Evolutionary conservation across 2,113 vertebrate species (phyloP).

Genomic region (Cervus canadensis): DNA sequence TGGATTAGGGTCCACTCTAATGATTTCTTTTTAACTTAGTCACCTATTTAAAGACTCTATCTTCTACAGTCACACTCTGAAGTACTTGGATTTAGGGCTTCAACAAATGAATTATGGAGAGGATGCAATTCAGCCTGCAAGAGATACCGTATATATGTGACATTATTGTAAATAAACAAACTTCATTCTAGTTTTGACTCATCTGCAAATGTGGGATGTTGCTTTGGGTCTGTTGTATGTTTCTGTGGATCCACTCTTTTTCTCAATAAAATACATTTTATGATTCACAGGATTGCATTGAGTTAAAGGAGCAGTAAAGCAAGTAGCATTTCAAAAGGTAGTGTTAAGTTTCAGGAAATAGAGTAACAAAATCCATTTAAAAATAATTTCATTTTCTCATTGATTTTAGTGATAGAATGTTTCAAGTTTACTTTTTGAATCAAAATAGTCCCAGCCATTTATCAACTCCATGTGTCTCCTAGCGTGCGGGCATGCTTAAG

Average conservation of each 20-base stretch:
- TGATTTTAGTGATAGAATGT: not conserved
- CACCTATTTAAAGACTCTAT: not conserved
- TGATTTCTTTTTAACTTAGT: not conserved
- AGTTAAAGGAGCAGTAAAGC: not conserved
- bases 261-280: not conserved
- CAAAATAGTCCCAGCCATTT: not conserved
- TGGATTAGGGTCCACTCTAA: not conserved
- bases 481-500: not conserved
- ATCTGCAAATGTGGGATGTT: not conserved
- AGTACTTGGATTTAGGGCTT: not conserved
- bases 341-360: not conserved
- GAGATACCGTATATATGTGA: not conserved
- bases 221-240: not conserved
- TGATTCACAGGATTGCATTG: not conserved
- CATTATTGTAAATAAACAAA: not conserved
- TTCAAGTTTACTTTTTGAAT: not conserved
- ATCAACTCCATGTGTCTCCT: not conserved
- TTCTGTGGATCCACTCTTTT: not conserved
- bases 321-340: not conserved
- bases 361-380: not conserved
- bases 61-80: not conserved
- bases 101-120: not conserved
- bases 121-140: not conserved
- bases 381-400: not conserved
- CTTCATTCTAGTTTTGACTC: not conserved